These are phyloP conservation scores for Tetragonula carbonaria DNA, from an alignment of 2,888 invertebrate genomes.

Conservation along the genomic window DNA sequence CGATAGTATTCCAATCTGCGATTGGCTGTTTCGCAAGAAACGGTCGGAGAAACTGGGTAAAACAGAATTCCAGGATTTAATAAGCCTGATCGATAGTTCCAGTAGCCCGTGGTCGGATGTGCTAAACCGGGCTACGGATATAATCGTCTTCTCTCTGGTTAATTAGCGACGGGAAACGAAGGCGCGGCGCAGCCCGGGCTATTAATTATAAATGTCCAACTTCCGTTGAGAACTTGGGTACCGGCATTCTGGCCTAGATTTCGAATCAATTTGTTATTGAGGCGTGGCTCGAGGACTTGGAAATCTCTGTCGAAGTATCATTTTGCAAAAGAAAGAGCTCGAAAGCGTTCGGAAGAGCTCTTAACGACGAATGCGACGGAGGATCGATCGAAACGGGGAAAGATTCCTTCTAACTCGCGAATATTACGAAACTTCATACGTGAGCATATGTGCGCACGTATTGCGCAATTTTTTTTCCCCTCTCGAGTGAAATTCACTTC, in stretches of 20 bases:
- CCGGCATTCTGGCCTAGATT: conserved; percentile 35
- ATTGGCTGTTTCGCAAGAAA: neutral
- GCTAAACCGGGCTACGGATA: conserved; percentile 45
- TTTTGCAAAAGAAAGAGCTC: neutral
- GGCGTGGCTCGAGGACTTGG: conserved; percentile 40
- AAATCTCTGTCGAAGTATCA: neutral
- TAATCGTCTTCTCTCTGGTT: conserved; percentile 39
- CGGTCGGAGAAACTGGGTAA: neutral
- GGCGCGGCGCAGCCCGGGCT: conserved; percentile 14
- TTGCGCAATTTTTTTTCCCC: too few species aligned
- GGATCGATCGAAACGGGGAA: conserved; percentile 15
- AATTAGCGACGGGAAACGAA: conserved; percentile 53
- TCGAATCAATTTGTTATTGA: conserved; percentile 52
- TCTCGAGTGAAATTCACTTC: too few species aligned
- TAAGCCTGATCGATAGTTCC: conserved; percentile 39
- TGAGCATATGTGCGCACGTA: too few species aligned
- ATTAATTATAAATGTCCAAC: conserved; percentile 59
- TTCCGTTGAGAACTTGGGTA: conserved; percentile 22
- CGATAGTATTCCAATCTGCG: neutral
- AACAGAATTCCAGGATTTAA: conserved; percentile 27
- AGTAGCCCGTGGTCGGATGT: conserved; percentile 7
- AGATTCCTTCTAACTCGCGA: too few species aligned
- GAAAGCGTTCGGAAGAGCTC: neutral
- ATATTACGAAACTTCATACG: too few species aligned
- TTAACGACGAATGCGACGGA: neutral